Evolutionary conservation across 2,797 vertebrate species (phyloP).

Genomic region (Gambusia yucatana): DNA sequence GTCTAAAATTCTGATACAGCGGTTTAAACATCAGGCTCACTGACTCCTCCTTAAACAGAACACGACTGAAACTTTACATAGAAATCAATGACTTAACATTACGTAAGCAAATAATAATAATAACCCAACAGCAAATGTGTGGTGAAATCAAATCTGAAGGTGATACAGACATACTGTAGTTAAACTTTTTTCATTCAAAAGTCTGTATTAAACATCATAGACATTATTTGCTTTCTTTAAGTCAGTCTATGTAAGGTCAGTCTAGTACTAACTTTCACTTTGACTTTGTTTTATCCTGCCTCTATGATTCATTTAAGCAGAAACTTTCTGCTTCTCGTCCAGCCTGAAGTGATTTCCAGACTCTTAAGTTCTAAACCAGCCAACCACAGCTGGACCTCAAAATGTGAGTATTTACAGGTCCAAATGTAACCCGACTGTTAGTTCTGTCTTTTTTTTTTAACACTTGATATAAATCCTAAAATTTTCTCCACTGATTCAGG

Average conservation of each 20-base stretch:
- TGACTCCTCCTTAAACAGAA: background rate
- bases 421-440: constrained; percentile 28
- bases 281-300: background rate
- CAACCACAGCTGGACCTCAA: constrained; percentile 46
- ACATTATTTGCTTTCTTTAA: background rate
- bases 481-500: constrained; percentile 20
- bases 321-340: constrained; percentile 39
- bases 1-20: background rate
- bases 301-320: constrained; percentile 39
- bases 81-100: background rate
- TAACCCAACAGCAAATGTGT: background rate
- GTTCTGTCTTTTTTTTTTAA: background rate
- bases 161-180: background rate
- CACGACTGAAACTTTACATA: background rate
- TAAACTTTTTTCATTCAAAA: background rate
- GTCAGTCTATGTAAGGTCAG: background rate
- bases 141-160: background rate
- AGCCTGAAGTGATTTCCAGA: constrained; percentile 66
- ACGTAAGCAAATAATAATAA: background rate
- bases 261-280: no score
- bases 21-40: background rate
- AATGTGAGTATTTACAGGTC: constrained; percentile 24
- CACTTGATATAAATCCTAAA: constrained; percentile 32
- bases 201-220: background rate
- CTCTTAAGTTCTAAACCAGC: constrained; percentile 62